Conservation (phyloP, 2,113 vertebrate genomes). For the Ammodramus savannarum region DNA sequence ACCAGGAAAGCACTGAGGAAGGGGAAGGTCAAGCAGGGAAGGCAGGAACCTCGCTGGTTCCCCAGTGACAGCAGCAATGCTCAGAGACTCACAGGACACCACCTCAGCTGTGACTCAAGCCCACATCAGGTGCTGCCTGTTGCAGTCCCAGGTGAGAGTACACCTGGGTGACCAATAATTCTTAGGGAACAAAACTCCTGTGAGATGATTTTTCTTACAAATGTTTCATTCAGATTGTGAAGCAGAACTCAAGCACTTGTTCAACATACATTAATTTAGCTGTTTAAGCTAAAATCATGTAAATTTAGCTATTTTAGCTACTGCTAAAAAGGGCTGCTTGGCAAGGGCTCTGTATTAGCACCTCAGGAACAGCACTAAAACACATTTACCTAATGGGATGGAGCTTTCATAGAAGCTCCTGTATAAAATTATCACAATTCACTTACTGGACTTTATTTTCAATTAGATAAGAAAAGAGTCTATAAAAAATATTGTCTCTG, state of each 20-base stretch:
- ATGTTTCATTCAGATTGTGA: not conserved
- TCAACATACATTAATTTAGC: not conserved
- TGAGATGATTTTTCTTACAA: not conserved
- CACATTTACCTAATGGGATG: conserved; percentile 58
- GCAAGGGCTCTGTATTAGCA: conserved; percentile 51
- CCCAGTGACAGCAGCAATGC: not conserved
- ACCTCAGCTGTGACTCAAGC: not conserved
- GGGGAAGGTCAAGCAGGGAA: not conserved
- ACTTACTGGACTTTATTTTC: conserved; percentile 52
- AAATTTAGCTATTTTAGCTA: not conserved
- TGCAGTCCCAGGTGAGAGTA: fast-evolving
- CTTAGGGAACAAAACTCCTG: not conserved
- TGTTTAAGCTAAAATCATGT: not conserved
- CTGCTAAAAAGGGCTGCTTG: conserved; percentile 60
- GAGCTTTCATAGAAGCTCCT: conserved; percentile 45
- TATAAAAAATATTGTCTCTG: conserved; percentile 24
- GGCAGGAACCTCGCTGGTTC: not conserved
- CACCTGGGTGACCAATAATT: not conserved
- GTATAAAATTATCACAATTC: conserved; percentile 63
- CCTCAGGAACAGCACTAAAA: conserved; percentile 66
- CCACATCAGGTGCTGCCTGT: not conserved
- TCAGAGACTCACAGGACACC: fast-evolving
- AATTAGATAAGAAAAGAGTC: conserved; percentile 48
- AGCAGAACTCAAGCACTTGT: not conserved
- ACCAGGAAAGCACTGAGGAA: not conserved